Base-by-base conservation (phyloP, 1,140 invertebrate genomes). In the Drosophila nebulosa region DNA sequence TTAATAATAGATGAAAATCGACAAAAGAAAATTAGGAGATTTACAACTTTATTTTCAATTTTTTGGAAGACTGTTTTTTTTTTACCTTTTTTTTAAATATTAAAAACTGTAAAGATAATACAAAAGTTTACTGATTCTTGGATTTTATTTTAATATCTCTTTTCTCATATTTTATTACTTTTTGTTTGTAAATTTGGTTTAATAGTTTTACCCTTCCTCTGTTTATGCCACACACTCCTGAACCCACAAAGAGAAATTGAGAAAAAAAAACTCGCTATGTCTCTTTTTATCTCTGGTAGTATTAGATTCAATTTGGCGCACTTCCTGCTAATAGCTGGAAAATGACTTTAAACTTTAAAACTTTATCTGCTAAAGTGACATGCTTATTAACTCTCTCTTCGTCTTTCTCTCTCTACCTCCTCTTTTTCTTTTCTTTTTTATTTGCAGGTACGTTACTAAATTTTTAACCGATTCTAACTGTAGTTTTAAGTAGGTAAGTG, bases 391-490 rank as follows among this genome's bases (percentile, higher is more conserved):
- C 24, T 32, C 22, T 9, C 46, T 27, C 39, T n/a, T n/a, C n/a
- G n/a, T 26, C 7, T 21, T 9, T 46, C 3, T 61, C 14, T 51
- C 30, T 61, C 22, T 12, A 35, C 21, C 58, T n/a, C n/a, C 10
- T 55, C 14, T 9, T 51, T 35, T 58, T 56, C 39, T 10, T 3
- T 22, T 50, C 10, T 36, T 50, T 60, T 57, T 24, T 42, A 42
- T 42, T 71, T 66, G 39, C 66, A 64, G 70, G 66, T 69, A 59
- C 52, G 57, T 61, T 65, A 64, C 64, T 57, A 69, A 42, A 80
- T 63, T 67, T 67, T n/a, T 27, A 60, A 74, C n/a, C 22, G 58
- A 76, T 60, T 80, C 63, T 83, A 83, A 83, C 79, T 83, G 79
- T 84, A 81, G 78, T 77, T 78, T 52, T 58, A 56, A 73, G 60